Base-by-base conservation (phyloP, 2,797 vertebrate genomes). In the Agapornis canus region DNA sequence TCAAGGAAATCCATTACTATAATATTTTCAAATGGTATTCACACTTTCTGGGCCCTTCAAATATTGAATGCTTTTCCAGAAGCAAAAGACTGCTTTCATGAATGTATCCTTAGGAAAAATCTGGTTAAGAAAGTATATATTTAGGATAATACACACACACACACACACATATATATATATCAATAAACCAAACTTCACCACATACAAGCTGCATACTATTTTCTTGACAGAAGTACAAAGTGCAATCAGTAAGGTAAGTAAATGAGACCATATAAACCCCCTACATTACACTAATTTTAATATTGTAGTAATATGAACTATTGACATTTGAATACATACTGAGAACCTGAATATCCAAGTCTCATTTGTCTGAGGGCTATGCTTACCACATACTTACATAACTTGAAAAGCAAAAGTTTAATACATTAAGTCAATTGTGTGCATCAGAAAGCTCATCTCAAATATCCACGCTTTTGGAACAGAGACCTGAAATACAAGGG, bases 341-440 rank as follows among this genome's bases (percentile, higher is more conserved):
- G 65, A 86, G 65, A 78, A 64, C 23, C 25, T 52, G 48, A 77
- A 82, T 29, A 69, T 21, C 76, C 3, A 15, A 23, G 82, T 91
- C 79, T 90, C 39, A 88, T 79, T 81, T 81, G 15, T 68, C 49
- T 84, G 49, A 92, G 35, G 43, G 22, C 35, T 90, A 35, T 21
- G 43, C 37, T 92, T 76, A 84, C 57, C 49, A 57, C 21, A 65
- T 79, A 91, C 40, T 90, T 89, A 66, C 1, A 15, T 39, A 91
- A 82, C 54, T 60, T 94, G 35, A 76, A 92, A 90, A 90, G 51
- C 39, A 69, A 87, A 68, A 43, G 47, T 82, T 91, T 86, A 70
- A 69, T 72, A 84, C 20, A 54, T 66, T 51, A 69, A 69, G 91
- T 92, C 63, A 91, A 65, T 20, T 59, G 73, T n/a, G 43, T 56